Evolutionary conservation across 2,113 vertebrate species (phyloP), one percentile per base, ranked within the genome.

Genomic region (Eonycteris spelaea): DNA sequence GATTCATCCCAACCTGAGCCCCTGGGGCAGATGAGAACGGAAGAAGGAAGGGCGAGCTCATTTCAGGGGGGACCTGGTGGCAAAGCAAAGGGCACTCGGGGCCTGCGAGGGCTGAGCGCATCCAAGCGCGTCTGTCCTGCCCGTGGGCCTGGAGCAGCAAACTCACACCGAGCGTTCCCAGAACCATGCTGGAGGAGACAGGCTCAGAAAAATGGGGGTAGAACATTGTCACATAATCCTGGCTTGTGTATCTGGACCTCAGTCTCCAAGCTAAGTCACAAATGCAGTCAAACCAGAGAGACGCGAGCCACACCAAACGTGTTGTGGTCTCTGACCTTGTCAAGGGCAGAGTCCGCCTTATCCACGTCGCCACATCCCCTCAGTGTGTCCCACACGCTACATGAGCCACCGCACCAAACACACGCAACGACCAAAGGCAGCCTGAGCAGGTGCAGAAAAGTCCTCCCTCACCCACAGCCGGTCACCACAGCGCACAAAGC

Each of bases 401-500:
- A 5, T 4, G 40, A 70, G 84, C 15, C 48, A 40, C 6, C 15
- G 28, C 53, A 83, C 6, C 6, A 67, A 75, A 48, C 43, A 24
- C 6, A 6, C 57, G 24, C 5, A 26, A 77, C 5, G 13, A 67
- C 51, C 5, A 2, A 53, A 59, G 33, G 68, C 30, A 8, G 61
- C n/a, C 26, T 9, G 45, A 48, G 59, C 65, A 1, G 1, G 45
- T 6, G 28, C 35, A 67, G 70, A 45, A 59, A 65, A 45, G 6
- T 0, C 53, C 30, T 48, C 21, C 38, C 33, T 65, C 3, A 15
- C 6, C 33, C 43, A 40, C 38, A 40, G 75, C 43, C 30, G 24
- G 65, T 16, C 35, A 7, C 6, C 4, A 12, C 0, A 0, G 4
- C 51, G 38, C 33, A 51, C 3, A 0, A 15, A n/a, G 18, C 11